Base-by-base conservation (phyloP, 2,113 vertebrate genomes). In the Peromyscus californicus region DNA sequence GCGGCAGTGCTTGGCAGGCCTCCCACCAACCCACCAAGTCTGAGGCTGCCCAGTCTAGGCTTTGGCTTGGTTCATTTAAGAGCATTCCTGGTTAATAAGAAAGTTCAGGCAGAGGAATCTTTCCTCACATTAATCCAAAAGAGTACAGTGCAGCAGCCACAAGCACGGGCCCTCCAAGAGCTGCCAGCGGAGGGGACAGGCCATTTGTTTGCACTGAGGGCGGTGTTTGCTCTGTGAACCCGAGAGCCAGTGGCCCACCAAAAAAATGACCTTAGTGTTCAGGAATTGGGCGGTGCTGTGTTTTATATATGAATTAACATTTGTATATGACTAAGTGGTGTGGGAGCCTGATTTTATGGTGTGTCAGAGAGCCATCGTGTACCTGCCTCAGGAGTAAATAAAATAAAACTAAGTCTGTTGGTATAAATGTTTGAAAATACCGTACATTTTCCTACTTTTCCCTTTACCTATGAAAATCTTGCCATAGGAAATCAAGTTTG, bases 31-130 rank as follows among this genome's bases (percentile, higher is more conserved):
- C 98, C 97, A 97, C 97, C 31, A 79, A 90, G 96, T 98, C 96
- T 97, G 97, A 97, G 96, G 97, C 97, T 89, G 74, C 89, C 93
- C 94, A 93, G 97, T 86, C 96, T 93, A 63, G 7, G 69, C 88
- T 98, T 97, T 88, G 79, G 65, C 93, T 98, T 24, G 51, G 65
- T 97, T 97, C 70, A 24, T 93, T 97, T 95, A 95, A 96, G 93
- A 98, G 86, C 97, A 87, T 96, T 83, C 96, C 98, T 97, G 95
- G 90, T 98, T 98, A 98, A 98, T 79, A 96, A 89, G 90, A 97
- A 90, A 19, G 8, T 78, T 86, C 96, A 97, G 48, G 90, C 83
- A 39, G 75, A 96, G 86, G 22, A 54, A 61, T 83, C 85, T 92
- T 94, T 94, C 8, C 22, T 26, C 90, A 93, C 72, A 33, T 92